Base-by-base conservation (phyloP, 53 echinoderm and acorn worm genomes). In the Holothuria scabra region DNA sequence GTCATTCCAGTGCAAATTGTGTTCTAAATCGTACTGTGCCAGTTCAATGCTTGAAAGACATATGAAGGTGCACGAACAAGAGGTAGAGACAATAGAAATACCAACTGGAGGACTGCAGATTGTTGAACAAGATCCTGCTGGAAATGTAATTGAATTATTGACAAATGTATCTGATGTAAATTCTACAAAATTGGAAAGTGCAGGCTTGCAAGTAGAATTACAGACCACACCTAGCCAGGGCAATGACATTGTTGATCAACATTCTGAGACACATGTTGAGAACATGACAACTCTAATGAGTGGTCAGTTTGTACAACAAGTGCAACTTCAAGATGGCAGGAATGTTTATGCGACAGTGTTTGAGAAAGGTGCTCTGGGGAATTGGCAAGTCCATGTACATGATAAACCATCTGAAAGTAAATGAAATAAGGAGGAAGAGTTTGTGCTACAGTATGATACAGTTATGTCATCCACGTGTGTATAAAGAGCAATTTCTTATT, bases 381-480 rank as follows among this genome's bases (percentile, higher is more conserved):
- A 81, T 28, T 81, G 82, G 82, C 82, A 81, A 23, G 82, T 81
- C 18, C 82, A 81, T n/a, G 78, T 78, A 30, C 78, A 78, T 78
- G 78, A 52, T 1, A 29, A 58, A 56, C 31, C 31, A 4, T 31
- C 78, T 14, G 78, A 57, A 14, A 52, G 5, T 52, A 52, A 52
- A 52, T 52, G 52, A 52, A 52, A 6, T 41, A 41, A 41, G 41
- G 41, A 8, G 10, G 41, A 41, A 41, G 41, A 10, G 2, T 41
- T 2, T 41, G 41, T 41, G 41, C 41, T 41, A 41, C 41, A 41
- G 41, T 41, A 41, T 35, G 41, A n/a, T n/a, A n/a, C n/a, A n/a
- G n/a, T n/a, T n/a, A n/a, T n/a, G n/a, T n/a, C n/a, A n/a, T n/a
- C n/a, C n/a, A n/a, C n/a, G n/a, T n/a, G n/a, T n/a, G n/a, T n/a